Conservation (phyloP, 1,140 invertebrate species). For the Hyles euphorbiae region DNA sequence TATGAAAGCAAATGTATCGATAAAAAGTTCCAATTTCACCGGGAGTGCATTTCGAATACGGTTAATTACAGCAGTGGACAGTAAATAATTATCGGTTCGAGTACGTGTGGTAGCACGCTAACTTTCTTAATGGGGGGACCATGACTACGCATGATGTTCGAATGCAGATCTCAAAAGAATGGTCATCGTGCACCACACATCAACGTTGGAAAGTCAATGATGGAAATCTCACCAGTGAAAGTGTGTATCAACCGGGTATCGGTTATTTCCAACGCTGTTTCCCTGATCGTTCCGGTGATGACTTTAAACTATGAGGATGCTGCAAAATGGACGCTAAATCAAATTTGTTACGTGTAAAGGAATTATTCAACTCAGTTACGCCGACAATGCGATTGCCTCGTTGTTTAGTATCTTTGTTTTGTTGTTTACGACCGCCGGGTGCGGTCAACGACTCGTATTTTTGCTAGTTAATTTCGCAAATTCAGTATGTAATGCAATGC, state of each 20-base stretch:
- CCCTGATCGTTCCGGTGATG: conserved; percentile 4
- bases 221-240: conserved; percentile 10
- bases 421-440: too few species aligned
- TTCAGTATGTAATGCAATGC: too few species aligned
- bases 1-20: background rate
- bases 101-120: background rate
- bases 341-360: background rate
- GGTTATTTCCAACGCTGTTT: background rate
- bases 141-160: conserved; percentile 9
- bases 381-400: background rate
- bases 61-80: background rate
- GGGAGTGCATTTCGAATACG: too few species aligned
- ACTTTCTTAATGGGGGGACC: conserved; percentile 6
- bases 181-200: conserved; percentile 3
- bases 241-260: conserved; percentile 5
- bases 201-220: conserved; percentile 11
- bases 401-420: background rate
- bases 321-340: background rate
- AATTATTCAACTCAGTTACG: conserved; percentile 3
- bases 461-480: too few species aligned
- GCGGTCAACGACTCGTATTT: too few species aligned
- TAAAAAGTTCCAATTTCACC: too few species aligned
- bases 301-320: conserved; percentile 1
- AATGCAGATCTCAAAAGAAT: conserved; percentile 7
- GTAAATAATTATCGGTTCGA: conserved; percentile 6